Percentiles rank a stretch among this genome's conserved stretches.
Evolutionary conservation across 2,888 invertebrate genomes (phyloP).

Genomic region (Euclidia mi): DNA sequence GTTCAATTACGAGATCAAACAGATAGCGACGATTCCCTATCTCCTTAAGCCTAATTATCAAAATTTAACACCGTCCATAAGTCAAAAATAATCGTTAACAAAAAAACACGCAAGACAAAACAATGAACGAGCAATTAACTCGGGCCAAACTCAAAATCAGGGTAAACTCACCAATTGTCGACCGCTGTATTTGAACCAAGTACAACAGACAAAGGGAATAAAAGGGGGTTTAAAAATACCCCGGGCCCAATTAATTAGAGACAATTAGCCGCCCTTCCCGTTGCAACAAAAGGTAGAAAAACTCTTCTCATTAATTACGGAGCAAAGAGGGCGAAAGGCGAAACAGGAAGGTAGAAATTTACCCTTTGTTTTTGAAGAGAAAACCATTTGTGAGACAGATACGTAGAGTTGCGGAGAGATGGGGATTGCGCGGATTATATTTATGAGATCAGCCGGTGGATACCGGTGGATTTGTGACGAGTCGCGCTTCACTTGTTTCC

Average conservation of each 20-base stretch:
- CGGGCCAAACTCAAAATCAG: conserved; percentile 67
- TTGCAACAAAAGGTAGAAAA: conserved; percentile 87
- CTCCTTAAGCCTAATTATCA: conserved; percentile 18
- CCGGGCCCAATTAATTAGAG: conserved; percentile 86
- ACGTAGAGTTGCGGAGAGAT: conserved; percentile 43
- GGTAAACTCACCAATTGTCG: conserved; percentile 66
- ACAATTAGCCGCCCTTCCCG: conserved; percentile 87
- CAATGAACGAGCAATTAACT: conserved; percentile 74
- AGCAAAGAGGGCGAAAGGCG: conserved; percentile 61
- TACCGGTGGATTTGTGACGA: no score
- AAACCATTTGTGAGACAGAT: conserved; percentile 67
- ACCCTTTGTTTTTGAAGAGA: conserved; percentile 68
- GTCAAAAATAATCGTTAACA: conserved; percentile 19
- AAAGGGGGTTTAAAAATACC: conserved; percentile 84
- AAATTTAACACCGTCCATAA: conserved; percentile 18
- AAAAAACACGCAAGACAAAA: conserved; percentile 54
- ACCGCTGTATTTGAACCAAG: conserved; percentile 64
- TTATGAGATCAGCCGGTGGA: neutral
- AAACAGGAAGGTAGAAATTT: conserved; percentile 65
- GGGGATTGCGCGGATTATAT: neutral
- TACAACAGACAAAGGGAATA: conserved; percentile 75
- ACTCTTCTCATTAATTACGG: conserved; percentile 86
- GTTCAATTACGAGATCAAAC: no score
- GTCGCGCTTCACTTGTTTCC: no score
- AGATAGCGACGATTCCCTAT: no score